Evolutionary conservation across 2,888 invertebrate species (phyloP).

Genomic region (Salpingus planirostris): DNA sequence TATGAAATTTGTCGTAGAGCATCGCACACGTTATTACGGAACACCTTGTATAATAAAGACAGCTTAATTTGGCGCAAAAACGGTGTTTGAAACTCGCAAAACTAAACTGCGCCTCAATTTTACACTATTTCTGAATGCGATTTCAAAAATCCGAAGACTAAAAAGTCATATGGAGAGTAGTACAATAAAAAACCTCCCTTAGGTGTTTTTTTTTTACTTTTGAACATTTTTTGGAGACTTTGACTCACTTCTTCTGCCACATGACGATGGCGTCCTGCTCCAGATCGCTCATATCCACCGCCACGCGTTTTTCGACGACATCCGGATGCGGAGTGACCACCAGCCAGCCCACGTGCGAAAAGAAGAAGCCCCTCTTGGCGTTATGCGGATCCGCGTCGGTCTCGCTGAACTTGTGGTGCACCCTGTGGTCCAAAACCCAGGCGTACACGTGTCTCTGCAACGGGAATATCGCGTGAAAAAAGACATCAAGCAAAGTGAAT

Average conservation of each 20-base stretch:
- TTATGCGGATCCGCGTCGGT: constrained; percentile 81
- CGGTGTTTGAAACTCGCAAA: no score
- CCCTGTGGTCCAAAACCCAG: constrained; percentile 81
- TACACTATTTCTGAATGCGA: no score
- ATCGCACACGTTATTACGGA: no score
- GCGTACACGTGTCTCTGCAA: constrained; percentile 71
- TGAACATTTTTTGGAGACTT: neutral
- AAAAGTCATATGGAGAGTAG: no score
- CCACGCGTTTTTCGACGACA: constrained; percentile 58
- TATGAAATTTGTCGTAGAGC: no score
- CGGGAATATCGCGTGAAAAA: no score
- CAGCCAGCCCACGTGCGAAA: constrained; percentile 90
- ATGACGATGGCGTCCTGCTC: constrained; percentile 64
- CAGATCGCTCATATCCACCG: constrained; percentile 62
- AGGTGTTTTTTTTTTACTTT: neutral
- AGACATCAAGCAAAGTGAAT: constrained; percentile 6
- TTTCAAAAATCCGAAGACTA: no score
- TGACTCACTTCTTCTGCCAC: constrained; percentile 65
- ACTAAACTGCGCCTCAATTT: no score
- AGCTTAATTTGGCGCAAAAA: no score
- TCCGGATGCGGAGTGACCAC: constrained; percentile 76
- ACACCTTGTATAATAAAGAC: no score
- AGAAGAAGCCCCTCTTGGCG: constrained; percentile 65
- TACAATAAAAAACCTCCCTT: no score
- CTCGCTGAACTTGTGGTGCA: constrained; percentile 84